Percentiles rank a stretch among this genome's conserved stretches.
Conservation (phyloP, 2,797 vertebrate species). For the Smutsia temminckii region DNA sequence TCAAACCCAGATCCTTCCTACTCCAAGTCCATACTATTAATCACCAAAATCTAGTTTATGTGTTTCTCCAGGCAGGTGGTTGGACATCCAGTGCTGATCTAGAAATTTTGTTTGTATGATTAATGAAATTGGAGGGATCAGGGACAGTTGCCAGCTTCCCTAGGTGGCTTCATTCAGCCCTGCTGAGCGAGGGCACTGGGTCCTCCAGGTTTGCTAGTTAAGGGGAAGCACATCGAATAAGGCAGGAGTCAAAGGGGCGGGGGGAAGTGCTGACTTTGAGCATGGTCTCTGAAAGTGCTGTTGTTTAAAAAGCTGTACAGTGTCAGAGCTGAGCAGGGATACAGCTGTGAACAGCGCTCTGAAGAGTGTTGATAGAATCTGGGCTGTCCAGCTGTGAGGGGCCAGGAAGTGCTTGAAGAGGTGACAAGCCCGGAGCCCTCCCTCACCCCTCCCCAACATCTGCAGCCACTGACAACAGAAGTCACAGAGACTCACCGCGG, state of each 20-base stretch:
- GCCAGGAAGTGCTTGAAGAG: slow-evolving; percentile 52
- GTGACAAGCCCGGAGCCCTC: slow-evolving; percentile 42
- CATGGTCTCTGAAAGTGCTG: slow-evolving; percentile 41
- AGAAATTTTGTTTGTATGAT: background rate
- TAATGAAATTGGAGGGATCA: background rate
- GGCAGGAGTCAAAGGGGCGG: background rate
- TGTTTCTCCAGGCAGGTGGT: background rate
- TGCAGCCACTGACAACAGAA: slow-evolving; percentile 10
- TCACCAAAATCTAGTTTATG: background rate
- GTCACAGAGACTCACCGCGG: background rate
- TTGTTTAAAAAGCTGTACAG: slow-evolving; percentile 52
- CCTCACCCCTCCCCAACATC: background rate
- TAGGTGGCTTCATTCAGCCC: background rate
- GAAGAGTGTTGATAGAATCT: slow-evolving; percentile 61
- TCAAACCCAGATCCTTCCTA: background rate
- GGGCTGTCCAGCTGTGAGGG: slow-evolving; percentile 42
- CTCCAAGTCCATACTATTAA: background rate
- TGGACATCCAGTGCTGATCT: background rate
- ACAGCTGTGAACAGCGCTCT: slow-evolving; percentile 51
- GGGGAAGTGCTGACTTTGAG: slow-evolving; percentile 29
- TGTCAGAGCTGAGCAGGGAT: slow-evolving; percentile 51
- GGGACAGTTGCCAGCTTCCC: background rate
- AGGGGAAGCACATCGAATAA: background rate
- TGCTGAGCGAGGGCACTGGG: background rate
- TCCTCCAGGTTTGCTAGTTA: background rate